Base-by-base conservation (phyloP, 2,888 invertebrate species). In the Notodonta ziczac region DNA sequence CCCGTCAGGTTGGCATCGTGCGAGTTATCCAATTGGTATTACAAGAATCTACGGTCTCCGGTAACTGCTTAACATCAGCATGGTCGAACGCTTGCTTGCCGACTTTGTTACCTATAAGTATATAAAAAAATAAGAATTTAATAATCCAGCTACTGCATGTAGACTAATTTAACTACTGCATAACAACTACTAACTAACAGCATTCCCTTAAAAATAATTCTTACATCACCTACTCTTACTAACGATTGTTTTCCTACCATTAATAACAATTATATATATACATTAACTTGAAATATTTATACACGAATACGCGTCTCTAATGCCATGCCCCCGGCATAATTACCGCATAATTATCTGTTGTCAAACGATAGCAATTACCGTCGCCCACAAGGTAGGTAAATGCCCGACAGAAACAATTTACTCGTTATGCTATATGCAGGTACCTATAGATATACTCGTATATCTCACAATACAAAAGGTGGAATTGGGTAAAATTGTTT, bases 401-500 rank as follows among this genome's bases (percentile, higher is more conserved):
- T 66, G 62, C 66, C 61, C 61, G 69, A 55, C 67, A 55, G 14
- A 67, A 72, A 67, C 65, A 68, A 35, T 13, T 35, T 39, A 53
- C 35, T 39, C 35, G 56, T 63, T 65, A 66, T 66, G 70, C 44
- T 66, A 65, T 64, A 70, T 71, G 24, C 65, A 74, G 66, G 67
- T 64, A 46, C 32, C 6, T 39, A 39, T 24, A 24, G 1, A 24
- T 1, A 24, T 24, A 24, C n/a, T n/a, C n/a, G n/a, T 24, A 24
- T 6, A 14, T 69, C 66, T 70, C 66, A 65, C 64, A 72, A 24
- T 69, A 62, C 59, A 60, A 72, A 77, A 78, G 70, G 76, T 81
- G 67, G 79, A 78, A 79, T 81, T 80, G 74, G 68, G 72, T 73
- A 62, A 79, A 79, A 81, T 83, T 81, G 76, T 78, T 82, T 83